Percentiles rank a stretch among this genome's conserved stretches.
phyloP scores from a whole-genome alignment of 2,113 vertebrate species.

The Pelecanoides urinatrix region DNA sequence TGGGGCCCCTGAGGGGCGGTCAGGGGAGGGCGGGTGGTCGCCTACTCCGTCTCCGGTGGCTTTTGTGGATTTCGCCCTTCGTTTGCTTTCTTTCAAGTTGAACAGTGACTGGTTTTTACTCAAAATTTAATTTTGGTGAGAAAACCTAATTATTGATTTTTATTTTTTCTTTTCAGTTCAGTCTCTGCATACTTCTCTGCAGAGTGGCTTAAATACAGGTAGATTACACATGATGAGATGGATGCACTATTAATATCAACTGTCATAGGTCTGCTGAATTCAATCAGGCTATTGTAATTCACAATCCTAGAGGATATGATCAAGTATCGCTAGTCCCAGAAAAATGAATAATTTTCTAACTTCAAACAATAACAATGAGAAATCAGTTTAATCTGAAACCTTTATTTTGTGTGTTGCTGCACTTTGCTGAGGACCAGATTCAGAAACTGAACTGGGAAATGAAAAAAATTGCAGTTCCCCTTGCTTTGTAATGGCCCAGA shows the following conservation, averaged over 20 bases:
- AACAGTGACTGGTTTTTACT: neutral
- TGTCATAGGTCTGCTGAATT: neutral
- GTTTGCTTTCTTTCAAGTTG: neutral
- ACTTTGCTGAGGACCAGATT: neutral
- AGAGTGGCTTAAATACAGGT: neutral
- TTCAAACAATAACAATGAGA: neutral
- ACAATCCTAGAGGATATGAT: neutral
- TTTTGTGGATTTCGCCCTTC: neutral
- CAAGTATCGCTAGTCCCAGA: neutral
- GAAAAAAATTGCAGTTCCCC: neutral
- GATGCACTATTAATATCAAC: neutral
- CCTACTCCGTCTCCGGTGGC: fast-evolving
- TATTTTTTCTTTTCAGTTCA: neutral
- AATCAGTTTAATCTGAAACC: neutral
- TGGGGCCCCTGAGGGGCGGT: no score
- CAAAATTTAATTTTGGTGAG: neutral
- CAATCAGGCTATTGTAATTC: neutral
- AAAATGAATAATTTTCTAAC: neutral
- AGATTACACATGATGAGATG: neutral
- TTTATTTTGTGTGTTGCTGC: neutral
- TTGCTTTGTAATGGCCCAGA: neutral
- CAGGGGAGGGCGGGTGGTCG: no score
- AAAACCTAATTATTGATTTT: neutral
- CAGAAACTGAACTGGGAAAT: neutral
- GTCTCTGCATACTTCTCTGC: neutral